phyloP scores from a whole-genome alignment of 2,888 invertebrate genomes.

The Brachyptera putata region DNA sequence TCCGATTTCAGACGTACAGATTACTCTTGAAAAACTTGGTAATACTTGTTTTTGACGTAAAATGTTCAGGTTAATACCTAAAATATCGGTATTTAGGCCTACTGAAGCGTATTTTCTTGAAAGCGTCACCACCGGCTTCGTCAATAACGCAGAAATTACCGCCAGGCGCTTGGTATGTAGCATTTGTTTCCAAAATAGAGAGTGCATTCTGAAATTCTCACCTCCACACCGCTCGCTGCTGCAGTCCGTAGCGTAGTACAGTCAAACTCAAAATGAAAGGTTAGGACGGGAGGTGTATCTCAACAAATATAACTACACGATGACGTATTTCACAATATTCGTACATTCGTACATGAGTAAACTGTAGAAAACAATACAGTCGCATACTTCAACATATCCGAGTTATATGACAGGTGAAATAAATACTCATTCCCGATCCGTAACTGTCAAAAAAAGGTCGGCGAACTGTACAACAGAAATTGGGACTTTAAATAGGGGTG shows the following conservation, averaged over 20 bases:
- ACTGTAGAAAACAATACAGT: no score
- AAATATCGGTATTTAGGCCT: not conserved
- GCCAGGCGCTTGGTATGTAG: constrained; percentile 3
- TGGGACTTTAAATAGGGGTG: no score
- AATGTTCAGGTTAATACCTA: not conserved
- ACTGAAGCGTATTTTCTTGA: not conserved
- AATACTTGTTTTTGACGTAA: no score
- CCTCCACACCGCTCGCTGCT: not conserved
- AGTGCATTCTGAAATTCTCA: not conserved
- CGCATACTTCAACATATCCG: no score
- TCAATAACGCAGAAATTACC: constrained; percentile 16
- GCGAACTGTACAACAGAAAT: no score
- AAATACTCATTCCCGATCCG: no score
- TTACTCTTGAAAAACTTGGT: not conserved
- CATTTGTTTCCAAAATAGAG: constrained; percentile 12
- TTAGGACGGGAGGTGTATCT: not conserved
- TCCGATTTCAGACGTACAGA: not conserved
- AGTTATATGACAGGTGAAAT: no score
- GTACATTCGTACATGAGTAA: no score
- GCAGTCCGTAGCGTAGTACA: not conserved
- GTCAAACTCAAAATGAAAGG: not conserved
- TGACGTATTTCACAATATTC: no score
- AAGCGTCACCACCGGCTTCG: constrained; percentile 1
- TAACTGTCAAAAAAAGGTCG: no score
- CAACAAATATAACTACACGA: no score